Percentiles rank a stretch among this genome's conserved stretches.
Conservation (phyloP, 2,113 vertebrate species). For the Notiomystis cincta region DNA sequence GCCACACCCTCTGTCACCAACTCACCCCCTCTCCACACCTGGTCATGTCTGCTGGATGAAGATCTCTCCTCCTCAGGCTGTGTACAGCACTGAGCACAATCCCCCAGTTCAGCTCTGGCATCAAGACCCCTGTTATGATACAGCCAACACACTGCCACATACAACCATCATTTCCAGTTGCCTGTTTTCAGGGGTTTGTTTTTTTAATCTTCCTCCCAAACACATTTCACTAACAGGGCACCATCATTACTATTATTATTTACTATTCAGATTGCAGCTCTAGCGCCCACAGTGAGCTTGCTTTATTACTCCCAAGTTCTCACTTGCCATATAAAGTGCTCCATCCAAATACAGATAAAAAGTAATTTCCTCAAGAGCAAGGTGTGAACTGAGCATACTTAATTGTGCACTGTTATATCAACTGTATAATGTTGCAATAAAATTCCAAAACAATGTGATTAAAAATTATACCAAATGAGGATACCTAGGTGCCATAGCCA, state of each 20-base stretch:
- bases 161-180: background rate
- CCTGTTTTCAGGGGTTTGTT: background rate
- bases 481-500: constrained; percentile 70
- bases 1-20: background rate
- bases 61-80: background rate
- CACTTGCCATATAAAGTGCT: constrained; percentile 11
- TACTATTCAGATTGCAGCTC: constrained; percentile 47
- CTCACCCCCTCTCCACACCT: background rate
- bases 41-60: background rate
- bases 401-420: constrained; percentile 63
- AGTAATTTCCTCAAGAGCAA: constrained; percentile 68
- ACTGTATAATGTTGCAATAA: constrained; percentile 71
- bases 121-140: background rate
- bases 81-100: background rate
- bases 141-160: background rate
- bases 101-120: background rate
- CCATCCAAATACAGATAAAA: constrained; percentile 56
- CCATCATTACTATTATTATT: constrained; percentile 61
- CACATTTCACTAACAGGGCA: constrained; percentile 17
- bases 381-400: constrained; percentile 67
- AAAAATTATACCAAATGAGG: constrained; percentile 72
- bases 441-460: constrained; percentile 75
- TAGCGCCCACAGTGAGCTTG: background rate
- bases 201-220: background rate
- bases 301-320: constrained; percentile 54